Conservation (phyloP, 1,140 invertebrate genomes). For the Penaeus chinensis region DNA sequence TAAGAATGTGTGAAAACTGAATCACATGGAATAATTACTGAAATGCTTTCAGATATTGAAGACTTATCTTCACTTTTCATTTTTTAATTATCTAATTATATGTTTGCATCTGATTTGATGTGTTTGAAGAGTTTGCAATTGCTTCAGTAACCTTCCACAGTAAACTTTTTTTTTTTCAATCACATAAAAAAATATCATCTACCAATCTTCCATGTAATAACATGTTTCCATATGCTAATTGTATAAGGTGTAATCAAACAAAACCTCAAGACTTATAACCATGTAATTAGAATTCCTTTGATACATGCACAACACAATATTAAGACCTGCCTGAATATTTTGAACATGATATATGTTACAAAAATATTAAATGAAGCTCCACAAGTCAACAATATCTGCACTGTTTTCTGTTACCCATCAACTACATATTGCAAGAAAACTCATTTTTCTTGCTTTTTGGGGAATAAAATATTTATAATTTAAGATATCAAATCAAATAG, state of each 20-base stretch:
- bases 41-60: too few relatives aligned
- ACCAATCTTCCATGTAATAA: too few relatives aligned
- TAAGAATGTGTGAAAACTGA: too few relatives aligned
- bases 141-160: too few relatives aligned
- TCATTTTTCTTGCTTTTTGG: constrained; percentile 6
- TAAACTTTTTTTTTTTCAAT: too few relatives aligned
- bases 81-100: too few relatives aligned
- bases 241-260: constrained; percentile 32
- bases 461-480: constrained; percentile 21
- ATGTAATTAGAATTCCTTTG: constrained; percentile 39
- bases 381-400: constrained; percentile 27
- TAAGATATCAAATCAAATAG: background rate
- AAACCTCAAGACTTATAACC: constrained; percentile 25
- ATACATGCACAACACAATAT: constrained; percentile 46
- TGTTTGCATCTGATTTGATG: too few relatives aligned
- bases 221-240: background rate
- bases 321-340: constrained; percentile 33
- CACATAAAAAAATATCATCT: too few relatives aligned
- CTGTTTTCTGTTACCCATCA: background rate
- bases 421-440: constrained; percentile 19
- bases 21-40: too few relatives aligned
- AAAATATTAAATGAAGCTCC: constrained; percentile 47
- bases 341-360: constrained; percentile 21
- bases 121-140: too few relatives aligned
- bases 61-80: too few relatives aligned